Percentiles rank a stretch among this genome's conserved stretches.
Evolutionary conservation across 92 coral and sea anemone genomes (phyloP).

Genomic region (Palythoa grandiflora): DNA sequence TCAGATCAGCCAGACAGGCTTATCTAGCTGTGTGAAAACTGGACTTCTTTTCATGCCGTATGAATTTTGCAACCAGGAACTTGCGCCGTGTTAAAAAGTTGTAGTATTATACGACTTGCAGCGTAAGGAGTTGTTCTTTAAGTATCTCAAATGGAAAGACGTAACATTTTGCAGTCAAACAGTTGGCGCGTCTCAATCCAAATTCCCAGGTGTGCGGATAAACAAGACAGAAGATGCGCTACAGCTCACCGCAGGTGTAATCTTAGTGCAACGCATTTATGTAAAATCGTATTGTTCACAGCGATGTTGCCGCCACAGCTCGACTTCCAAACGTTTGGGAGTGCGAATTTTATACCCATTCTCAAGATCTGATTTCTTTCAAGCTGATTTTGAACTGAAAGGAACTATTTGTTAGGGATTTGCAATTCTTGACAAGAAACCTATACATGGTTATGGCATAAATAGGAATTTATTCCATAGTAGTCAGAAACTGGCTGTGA

Average conservation of each 20-base stretch:
- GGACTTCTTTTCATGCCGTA: not conserved
- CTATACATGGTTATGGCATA: not conserved
- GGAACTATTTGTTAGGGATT: not conserved
- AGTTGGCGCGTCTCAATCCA: not conserved
- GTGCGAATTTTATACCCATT: not conserved
- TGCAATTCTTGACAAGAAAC: not conserved
- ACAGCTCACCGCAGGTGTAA: not conserved
- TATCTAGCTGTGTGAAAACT: conserved; percentile 51
- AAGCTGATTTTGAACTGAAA: not conserved
- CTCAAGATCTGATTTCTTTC: not conserved
- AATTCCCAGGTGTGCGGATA: not conserved
- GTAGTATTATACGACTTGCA: not conserved
- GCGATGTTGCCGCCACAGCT: too few species aligned
- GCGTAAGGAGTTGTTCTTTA: not conserved
- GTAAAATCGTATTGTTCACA: not conserved
- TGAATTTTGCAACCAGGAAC: not conserved
- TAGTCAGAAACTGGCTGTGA: not conserved
- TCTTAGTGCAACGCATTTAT: not conserved
- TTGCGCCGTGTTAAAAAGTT: not conserved
- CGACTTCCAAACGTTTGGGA: not conserved
- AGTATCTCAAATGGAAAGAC: not conserved
- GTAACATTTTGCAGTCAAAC: not conserved
- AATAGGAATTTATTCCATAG: not conserved
- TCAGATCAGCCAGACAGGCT: conserved; percentile 79
- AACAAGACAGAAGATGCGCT: not conserved